Percentiles rank a stretch among this genome's conserved stretches.
These are phyloP conservation scores for Ceratina japonica DNA, from an alignment of 1,140 invertebrate genomes.

Conservation along the genomic window DNA sequence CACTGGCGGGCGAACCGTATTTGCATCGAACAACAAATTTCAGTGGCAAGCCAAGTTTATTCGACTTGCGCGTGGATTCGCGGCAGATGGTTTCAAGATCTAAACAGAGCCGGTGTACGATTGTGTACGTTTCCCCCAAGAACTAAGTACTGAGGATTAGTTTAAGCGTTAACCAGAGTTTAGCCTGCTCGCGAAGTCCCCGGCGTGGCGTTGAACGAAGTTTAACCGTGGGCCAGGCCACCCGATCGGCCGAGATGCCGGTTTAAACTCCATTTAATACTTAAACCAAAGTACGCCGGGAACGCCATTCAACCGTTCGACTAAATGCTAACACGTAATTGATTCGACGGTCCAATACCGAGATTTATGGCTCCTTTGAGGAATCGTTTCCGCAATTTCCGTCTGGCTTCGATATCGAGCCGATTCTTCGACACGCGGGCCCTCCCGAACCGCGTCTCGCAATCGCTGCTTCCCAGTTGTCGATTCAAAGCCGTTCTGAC, in stretches of 20 bases:
- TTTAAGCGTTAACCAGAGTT: slow-evolving; percentile 31
- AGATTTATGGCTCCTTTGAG: slow-evolving; percentile 4
- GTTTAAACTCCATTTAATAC: slow-evolving; percentile 32
- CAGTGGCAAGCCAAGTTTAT: background rate
- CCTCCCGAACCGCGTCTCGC: no score
- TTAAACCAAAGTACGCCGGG: background rate
- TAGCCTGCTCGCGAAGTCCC: slow-evolving; percentile 2
- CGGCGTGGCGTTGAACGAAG: slow-evolving; percentile 19
- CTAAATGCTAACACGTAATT: slow-evolving; percentile 24
- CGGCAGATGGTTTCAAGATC: slow-evolving; percentile 41
- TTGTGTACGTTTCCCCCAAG: slow-evolving; percentile 26
- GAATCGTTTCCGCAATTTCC: background rate
- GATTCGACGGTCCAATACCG: background rate
- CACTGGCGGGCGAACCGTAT: no score
- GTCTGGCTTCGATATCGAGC: background rate
- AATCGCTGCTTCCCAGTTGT: no score
- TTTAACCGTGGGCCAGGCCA: slow-evolving; percentile 17
- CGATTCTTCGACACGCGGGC: background rate
- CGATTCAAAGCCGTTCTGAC: no score
- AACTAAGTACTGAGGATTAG: slow-evolving; percentile 34
- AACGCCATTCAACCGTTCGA: background rate
- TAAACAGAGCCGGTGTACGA: background rate
- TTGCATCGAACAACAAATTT: slow-evolving; percentile 15
- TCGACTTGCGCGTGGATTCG: slow-evolving; percentile 13
- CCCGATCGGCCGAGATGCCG: slow-evolving; percentile 27